These are phyloP conservation scores for Chelidonichthys spinosus DNA, from an alignment of 2,797 vertebrate genomes.

Conservation along the genomic window DNA sequence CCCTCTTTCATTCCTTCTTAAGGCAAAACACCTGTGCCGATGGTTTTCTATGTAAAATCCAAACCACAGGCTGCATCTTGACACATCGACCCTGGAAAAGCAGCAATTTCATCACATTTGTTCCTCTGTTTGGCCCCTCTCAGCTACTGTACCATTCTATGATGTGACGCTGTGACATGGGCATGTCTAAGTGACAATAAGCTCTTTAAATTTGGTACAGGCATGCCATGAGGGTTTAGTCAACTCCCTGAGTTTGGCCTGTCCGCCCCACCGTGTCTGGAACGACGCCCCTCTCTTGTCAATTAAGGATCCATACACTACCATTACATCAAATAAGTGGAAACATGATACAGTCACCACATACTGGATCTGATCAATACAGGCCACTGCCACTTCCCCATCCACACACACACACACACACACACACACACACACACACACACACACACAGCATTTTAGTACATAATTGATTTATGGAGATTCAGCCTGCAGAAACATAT, in stretches of 20 bases:
- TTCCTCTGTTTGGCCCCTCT: not conserved
- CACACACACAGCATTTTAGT: conserved; percentile 47
- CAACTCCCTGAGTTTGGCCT: conserved; percentile 3
- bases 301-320: conserved; percentile 68
- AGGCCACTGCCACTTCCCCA: conserved; percentile 14
- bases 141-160: not conserved
- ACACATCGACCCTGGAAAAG: not conserved
- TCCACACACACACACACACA: conserved; percentile 13
- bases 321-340: conserved; percentile 69
- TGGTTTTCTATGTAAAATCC: too few relatives aligned
- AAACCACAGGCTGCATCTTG: not conserved
- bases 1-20: too few relatives aligned
- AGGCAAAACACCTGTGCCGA: too few relatives aligned
- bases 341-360: conserved; percentile 64
- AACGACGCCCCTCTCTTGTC: conserved; percentile 34
- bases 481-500: conserved; percentile 59
- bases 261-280: not conserved
- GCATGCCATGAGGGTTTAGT: not conserved
- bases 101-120: not conserved
- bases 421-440: conserved; percentile 18
- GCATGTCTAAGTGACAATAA: not conserved
- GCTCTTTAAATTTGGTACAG: not conserved
- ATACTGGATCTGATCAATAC: conserved; percentile 60
- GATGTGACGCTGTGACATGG: not conserved
- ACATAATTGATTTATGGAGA: conserved; percentile 73